A percentile compares a stretch with the other conserved stretches of the same genome.
Conservation (phyloP, 2,113 vertebrate genomes). For the Verasper variegatus region DNA sequence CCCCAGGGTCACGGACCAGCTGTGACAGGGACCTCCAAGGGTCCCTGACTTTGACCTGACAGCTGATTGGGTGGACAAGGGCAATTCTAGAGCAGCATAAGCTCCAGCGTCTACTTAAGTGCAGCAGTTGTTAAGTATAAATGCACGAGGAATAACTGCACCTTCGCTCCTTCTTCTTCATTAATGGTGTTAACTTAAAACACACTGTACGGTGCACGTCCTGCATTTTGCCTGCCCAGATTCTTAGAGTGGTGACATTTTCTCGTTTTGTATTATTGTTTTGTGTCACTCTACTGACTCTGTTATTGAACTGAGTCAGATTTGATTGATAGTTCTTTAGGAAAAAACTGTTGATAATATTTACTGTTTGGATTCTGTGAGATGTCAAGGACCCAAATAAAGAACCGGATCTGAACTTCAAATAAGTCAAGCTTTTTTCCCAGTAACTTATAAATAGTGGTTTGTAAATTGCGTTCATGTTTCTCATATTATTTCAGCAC, state of each 20-base stretch:
- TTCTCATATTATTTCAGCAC: slow-evolving; percentile 11
- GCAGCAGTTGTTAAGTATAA: slow-evolving; percentile 13
- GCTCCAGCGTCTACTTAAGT: slow-evolving; percentile 18
- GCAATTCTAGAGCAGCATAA: slow-evolving; percentile 48
- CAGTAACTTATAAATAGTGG: not conserved
- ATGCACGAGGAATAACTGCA: not conserved
- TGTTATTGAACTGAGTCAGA: slow-evolving; percentile 1
- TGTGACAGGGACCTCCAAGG: slow-evolving; percentile 69
- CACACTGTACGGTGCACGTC: not conserved
- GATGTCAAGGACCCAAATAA: not conserved
- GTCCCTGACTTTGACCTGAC: slow-evolving; percentile 74
- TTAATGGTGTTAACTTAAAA: slow-evolving; percentile 5
- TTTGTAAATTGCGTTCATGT: not conserved
- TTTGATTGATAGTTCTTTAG: not conserved
- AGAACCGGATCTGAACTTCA: not conserved
- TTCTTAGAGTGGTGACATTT: not conserved
- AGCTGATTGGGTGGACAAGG: slow-evolving; percentile 61
- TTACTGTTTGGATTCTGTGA: not conserved
- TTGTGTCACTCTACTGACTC: not conserved
- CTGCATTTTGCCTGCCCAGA: slow-evolving; percentile 1
- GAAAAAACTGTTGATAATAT: not conserved
- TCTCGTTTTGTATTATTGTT: not conserved
- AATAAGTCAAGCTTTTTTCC: not conserved
- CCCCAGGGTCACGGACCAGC: slow-evolving; percentile 71
- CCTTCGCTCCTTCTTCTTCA: slow-evolving; percentile 3